phyloP scores from a whole-genome alignment of 2,888 invertebrate species.

The Pristionchus exspectatus region DNA sequence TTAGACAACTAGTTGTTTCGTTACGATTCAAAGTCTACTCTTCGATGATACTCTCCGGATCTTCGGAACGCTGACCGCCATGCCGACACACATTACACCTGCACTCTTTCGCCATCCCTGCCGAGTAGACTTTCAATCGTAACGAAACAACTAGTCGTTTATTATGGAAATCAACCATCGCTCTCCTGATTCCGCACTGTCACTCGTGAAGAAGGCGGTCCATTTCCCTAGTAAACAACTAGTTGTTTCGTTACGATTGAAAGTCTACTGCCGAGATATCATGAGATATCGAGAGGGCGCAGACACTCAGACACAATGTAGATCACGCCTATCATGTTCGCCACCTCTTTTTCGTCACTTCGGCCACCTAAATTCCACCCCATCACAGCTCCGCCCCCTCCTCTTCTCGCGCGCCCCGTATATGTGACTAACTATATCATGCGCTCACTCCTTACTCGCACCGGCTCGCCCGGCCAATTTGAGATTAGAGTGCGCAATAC shows the following conservation, averaged over 20 bases:
- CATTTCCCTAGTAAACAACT: no score
- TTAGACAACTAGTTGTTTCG: no score
- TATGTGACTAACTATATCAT: conserved; percentile 51
- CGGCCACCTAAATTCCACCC: neutral
- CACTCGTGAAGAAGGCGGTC: no score
- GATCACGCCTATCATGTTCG: conserved; percentile 35
- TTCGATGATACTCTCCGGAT: no score
- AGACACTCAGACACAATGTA: neutral
- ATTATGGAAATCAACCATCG: no score
- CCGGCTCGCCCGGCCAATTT: no score
- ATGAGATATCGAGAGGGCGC: neutral
- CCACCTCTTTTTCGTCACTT: neutral
- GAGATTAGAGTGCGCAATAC: no score
- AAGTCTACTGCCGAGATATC: neutral
- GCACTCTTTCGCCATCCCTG: neutral
- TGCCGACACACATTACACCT: conserved; percentile 8
- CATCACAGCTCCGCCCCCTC: neutral
- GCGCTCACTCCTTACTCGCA: neutral
- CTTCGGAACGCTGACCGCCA: neutral
- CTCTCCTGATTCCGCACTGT: no score
- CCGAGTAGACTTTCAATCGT: no score
- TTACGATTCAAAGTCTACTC: no score
- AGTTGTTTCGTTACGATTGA: no score
- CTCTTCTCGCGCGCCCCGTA: neutral
- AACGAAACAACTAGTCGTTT: no score